These are phyloP conservation scores for Nebria ingens DNA, from an alignment of 1,140 invertebrate species.

Conservation along the genomic window DNA sequence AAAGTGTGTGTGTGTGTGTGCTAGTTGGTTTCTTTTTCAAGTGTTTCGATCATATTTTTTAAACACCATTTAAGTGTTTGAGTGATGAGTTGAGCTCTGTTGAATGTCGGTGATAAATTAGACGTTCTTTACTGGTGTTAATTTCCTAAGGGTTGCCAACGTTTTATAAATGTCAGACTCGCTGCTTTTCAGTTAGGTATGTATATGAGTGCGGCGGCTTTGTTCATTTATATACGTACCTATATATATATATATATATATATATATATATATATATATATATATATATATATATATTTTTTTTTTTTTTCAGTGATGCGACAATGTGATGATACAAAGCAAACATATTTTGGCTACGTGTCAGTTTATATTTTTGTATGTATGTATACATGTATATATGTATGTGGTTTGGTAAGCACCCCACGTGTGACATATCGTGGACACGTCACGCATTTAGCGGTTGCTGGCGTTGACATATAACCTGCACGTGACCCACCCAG, in stretches of 20 bases:
- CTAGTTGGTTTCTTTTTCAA: not conserved
- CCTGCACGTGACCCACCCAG: not conserved
- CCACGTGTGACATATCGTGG: not conserved
- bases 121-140: not conserved
- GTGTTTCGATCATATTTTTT: not conserved
- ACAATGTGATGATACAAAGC: too few species aligned
- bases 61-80: not conserved
- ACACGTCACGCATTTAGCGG: not conserved
- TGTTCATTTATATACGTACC: not conserved
- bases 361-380: not conserved
- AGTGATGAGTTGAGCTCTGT: not conserved
- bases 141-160: not conserved
- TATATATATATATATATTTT: too few species aligned
- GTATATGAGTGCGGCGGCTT: too few species aligned
- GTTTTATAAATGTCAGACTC: not conserved
- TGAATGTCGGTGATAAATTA: not conserved
- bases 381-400: not conserved
- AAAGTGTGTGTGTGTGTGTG: too few species aligned
- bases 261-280: not conserved
- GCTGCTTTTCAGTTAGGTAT: not conserved
- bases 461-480: not conserved
- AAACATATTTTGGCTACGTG: too few species aligned
- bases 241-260: not conserved
- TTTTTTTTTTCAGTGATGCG: too few species aligned
- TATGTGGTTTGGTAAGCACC: not conserved